phyloP scores from a whole-genome alignment of 2,888 invertebrate species.

The Drosophila subquinaria region DNA sequence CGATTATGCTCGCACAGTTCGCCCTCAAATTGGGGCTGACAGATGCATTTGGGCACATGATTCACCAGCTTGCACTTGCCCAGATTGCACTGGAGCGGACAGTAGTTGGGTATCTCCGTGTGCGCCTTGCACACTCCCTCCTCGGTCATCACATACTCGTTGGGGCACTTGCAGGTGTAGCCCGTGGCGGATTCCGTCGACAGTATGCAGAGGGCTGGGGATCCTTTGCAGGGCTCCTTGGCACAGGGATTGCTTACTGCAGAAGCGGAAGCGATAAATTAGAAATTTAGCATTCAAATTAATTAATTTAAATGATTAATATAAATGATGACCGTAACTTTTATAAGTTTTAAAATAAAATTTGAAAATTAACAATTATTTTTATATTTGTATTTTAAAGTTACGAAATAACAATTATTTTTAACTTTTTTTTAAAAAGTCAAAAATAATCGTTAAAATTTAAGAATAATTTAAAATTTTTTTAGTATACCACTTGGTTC shows the following conservation, averaged over 20 bases:
- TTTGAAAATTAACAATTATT: no score
- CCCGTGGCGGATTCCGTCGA: conserved; percentile 85
- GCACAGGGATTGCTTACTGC: conserved; percentile 88
- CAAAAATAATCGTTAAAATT: no score
- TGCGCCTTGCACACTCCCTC: conserved; percentile 80
- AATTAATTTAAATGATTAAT: no score
- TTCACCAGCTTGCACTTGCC: conserved; percentile 87
- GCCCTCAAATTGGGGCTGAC: conserved; percentile 89
- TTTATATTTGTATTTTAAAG: no score
- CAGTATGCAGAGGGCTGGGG: conserved; percentile 88
- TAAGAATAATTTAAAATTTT: no score
- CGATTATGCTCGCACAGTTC: conserved; percentile 89
- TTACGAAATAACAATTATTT: no score
- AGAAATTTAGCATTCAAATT: not conserved
- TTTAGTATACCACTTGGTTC: no score
- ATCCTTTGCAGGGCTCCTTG: conserved; percentile 87
- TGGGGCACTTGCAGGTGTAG: conserved; percentile 87
- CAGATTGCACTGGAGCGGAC: conserved; percentile 87
- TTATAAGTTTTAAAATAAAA: no score
- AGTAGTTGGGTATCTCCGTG: conserved; percentile 84
- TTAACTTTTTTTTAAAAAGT: no score
- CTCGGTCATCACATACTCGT: conserved; percentile 86
- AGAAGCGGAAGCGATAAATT: conserved; percentile 7
- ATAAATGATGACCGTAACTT: no score
- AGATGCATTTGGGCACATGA: conserved; percentile 88